Percentiles rank a stretch among this genome's conserved stretches.
Conservation (phyloP, 1,140 invertebrate species). For the Brachionus rotundiformis region DNA sequence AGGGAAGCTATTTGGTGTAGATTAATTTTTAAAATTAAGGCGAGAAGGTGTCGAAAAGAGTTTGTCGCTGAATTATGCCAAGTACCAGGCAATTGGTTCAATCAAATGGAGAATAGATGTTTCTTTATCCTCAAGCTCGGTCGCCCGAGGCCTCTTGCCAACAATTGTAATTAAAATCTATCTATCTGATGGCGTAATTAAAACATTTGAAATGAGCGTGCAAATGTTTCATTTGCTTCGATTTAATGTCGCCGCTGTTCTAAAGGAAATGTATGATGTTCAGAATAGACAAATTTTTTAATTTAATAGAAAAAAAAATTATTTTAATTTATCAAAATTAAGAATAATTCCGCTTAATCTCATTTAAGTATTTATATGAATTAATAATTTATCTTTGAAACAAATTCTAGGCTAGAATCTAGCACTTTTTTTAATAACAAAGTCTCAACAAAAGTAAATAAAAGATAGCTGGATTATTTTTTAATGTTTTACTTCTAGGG, state of each 20-base stretch:
- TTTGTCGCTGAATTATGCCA: background rate
- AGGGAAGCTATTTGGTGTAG: no score
- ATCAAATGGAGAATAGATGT: slow-evolving; percentile 46
- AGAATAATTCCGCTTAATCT: background rate
- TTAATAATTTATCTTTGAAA: background rate
- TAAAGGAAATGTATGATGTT: slow-evolving; percentile 41
- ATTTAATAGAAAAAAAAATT: slow-evolving; percentile 1
- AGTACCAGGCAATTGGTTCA: background rate
- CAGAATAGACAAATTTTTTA: slow-evolving; percentile 18
- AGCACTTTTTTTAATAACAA: background rate
- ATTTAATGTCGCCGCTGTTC: slow-evolving; percentile 20
- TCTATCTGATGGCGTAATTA: background rate
- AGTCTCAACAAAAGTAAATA: background rate
- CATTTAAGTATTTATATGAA: background rate
- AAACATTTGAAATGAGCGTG: slow-evolving; percentile 16
- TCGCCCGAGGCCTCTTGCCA: background rate
- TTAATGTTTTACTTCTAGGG: background rate
- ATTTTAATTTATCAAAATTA: background rate
- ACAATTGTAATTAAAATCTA: background rate
- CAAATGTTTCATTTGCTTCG: slow-evolving; percentile 26
- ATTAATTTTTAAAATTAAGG: background rate
- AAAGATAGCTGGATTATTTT: background rate
- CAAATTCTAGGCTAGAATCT: background rate
- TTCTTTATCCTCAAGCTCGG: slow-evolving; percentile 30
- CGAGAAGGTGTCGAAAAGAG: background rate